phyloP scores from a whole-genome alignment of 2,797 vertebrate species.

The Smutsia gigantea region DNA sequence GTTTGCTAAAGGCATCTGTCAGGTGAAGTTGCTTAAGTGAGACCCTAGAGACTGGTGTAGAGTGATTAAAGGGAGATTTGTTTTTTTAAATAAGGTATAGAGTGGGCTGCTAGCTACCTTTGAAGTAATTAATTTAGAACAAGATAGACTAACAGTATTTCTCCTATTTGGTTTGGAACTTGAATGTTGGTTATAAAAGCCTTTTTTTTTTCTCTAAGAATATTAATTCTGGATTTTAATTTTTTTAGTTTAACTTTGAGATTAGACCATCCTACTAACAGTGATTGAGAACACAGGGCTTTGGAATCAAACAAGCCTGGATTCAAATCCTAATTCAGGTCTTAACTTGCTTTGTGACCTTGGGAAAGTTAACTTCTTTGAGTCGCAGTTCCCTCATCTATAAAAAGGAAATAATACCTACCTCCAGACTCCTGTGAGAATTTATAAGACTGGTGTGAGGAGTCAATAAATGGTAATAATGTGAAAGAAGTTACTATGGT shows the following conservation, averaged over 20 bases:
- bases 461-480: background rate
- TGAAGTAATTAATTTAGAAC: constrained; percentile 36
- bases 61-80: constrained; percentile 33
- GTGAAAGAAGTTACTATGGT: constrained; percentile 22
- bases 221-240: constrained; percentile 23
- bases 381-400: background rate
- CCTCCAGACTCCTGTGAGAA: constrained; percentile 7
- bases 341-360: constrained; percentile 58
- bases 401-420: constrained; percentile 34
- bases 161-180: constrained; percentile 47
- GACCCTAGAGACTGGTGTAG: background rate
- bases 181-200: constrained; percentile 22
- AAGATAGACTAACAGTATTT: constrained; percentile 10
- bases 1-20: constrained; percentile 20
- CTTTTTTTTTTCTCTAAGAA: background rate
- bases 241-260: constrained; percentile 38
- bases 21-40: constrained; percentile 39
- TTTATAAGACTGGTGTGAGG: constrained; percentile 4
- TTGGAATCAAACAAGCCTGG: background rate
- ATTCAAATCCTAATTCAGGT: background rate
- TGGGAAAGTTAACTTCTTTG: constrained; percentile 43
- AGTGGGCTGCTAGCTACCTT: background rate
- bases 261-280: constrained; percentile 25
- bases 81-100: background rate
- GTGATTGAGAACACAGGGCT: background rate